Base-by-base conservation (phyloP, 2,797 vertebrate genomes). In the Catostomus latipinnis region DNA sequence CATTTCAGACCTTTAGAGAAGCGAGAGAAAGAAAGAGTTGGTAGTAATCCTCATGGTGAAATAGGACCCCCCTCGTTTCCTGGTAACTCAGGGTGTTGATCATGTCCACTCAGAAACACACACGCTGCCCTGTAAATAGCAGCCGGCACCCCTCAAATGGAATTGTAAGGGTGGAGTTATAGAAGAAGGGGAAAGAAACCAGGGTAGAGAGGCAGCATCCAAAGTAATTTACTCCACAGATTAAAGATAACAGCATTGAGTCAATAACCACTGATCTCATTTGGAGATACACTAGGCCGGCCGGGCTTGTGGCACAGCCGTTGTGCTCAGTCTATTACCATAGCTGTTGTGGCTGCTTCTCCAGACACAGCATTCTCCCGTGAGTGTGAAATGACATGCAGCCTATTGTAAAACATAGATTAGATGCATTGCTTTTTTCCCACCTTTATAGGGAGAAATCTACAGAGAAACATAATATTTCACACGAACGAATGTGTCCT, bases 261-360 rank as follows among this genome's bases (percentile, higher is more conserved):
- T 92, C 92, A 92, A 92, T 91, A 92, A 91, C 88, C 88, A 91
- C 91, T 91, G 91, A 93, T 93, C 90, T 93, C 92, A 93, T 93
- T 92, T 93, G 88, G 91, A 91, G 92, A 93, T 93, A 92, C 83
- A 89, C 86, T 84, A 83, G 83, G 86, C 84, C 83, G 82, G 83
- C 73, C 18, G 76, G 69, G 81, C 75, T 57, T 82, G 72, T 75
- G 76, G 76, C 73, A 18, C 78, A 58, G 70, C 81, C 73, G 53
- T 80, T 74, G 77, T 49, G 67, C 83, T 86, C 83, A 18, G 85
- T 88, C 86, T 81, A 84, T 89, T 88, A 88, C 82, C 86, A 85
- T 87, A 86, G 84, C 56, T 76, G 84, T 84, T 84, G 82, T 84
- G 83, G 78, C 86, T 58, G 77, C 62, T 72, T 79, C 81, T 81